A percentile compares a stretch with the other conserved stretches of the same genome.
phyloP scores from a whole-genome alignment of 2,888 invertebrate genomes.

The Nycteola revayana region DNA sequence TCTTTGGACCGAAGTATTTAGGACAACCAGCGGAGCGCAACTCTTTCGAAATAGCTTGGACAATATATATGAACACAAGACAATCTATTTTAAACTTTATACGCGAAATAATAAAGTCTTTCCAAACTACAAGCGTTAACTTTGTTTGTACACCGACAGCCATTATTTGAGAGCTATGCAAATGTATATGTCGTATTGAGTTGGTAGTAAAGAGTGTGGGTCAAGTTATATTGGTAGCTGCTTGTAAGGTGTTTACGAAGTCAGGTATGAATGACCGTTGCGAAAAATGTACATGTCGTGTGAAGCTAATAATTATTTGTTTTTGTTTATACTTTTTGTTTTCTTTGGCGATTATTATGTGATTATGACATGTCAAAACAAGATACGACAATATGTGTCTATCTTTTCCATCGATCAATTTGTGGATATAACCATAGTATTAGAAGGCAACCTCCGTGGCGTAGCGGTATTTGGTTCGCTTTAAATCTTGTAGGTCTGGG shows the following conservation, averaged over 20 bases:
- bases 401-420: no score
- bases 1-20: constrained; percentile 58
- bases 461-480: no score
- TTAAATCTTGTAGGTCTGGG: no score
- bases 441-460: no score
- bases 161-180: constrained; percentile 32
- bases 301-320: constrained; percentile 30
- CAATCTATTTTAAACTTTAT: constrained; percentile 41
- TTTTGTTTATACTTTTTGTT: constrained; percentile 22
- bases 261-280: constrained; percentile 46
- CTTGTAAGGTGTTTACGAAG: constrained; percentile 39
- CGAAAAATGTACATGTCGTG: constrained; percentile 40
- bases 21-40: constrained; percentile 56
- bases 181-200: constrained; percentile 20
- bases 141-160: constrained; percentile 25
- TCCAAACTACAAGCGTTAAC: constrained; percentile 20
- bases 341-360: constrained; percentile 9
- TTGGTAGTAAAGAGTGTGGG: constrained; percentile 17
- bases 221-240: constrained; percentile 32
- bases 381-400: no score
- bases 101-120: constrained; percentile 28
- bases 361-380: no score
- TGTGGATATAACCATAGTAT: no score
- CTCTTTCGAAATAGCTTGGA: constrained; percentile 49
- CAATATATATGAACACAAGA: constrained; percentile 18